Percentiles rank a stretch among this genome's conserved stretches.
Evolutionary conservation across 1,140 invertebrate species (phyloP).

Genomic region (Adoxophyes honmai): DNA sequence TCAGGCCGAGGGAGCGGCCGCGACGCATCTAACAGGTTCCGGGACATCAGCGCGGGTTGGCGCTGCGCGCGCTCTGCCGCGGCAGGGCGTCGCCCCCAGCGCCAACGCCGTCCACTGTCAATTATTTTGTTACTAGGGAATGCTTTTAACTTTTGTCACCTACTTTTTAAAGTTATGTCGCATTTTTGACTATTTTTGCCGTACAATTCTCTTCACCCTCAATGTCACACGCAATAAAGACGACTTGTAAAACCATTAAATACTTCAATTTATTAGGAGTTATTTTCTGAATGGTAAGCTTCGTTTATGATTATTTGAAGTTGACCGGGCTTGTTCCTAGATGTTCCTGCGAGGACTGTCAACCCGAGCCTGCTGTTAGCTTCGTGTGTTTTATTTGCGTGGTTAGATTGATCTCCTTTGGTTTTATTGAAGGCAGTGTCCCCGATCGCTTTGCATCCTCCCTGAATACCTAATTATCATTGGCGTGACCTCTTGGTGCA

Average conservation of each 20-base stretch:
- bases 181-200: constrained; percentile 38
- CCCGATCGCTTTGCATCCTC: constrained; percentile 75
- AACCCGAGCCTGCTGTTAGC: constrained; percentile 36
- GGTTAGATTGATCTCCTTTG: constrained; percentile 64
- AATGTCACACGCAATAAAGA: background rate
- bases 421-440: constrained; percentile 75
- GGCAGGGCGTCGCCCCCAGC: constrained; percentile 21
- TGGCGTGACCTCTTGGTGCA: constrained; percentile 77
- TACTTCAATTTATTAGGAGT: constrained; percentile 5
- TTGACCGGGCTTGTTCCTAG: constrained; percentile 43
- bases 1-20: constrained; percentile 74
- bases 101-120: constrained; percentile 37
- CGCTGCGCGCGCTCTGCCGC: constrained; percentile 28
- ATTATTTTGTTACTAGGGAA: constrained; percentile 39
- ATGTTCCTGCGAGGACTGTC: constrained; percentile 36
- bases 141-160: constrained; percentile 46
- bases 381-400: constrained; percentile 55
- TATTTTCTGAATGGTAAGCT: constrained; percentile 46
- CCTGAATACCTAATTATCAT: constrained; percentile 59
- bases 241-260: constrained; percentile 6
- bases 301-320: constrained; percentile 36
- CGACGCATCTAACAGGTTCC: constrained; percentile 66
- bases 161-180: constrained; percentile 38
- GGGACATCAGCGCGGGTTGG: constrained; percentile 59
- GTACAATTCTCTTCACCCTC: constrained; percentile 21